Conservation (phyloP, 2,113 vertebrate genomes). For the Bujurquina vittata region DNA sequence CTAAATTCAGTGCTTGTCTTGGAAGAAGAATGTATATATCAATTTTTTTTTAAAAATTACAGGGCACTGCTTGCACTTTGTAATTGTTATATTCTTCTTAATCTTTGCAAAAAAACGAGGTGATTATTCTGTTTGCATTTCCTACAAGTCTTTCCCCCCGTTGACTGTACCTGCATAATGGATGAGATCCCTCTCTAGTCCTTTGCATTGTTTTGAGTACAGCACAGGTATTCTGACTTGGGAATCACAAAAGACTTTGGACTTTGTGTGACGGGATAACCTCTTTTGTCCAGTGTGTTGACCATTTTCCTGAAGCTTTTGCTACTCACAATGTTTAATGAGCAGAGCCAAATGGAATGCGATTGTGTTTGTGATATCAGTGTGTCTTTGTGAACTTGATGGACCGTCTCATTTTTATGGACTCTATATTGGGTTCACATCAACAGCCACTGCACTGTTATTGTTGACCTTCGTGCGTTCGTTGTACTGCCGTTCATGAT, state of each 20-base stretch:
- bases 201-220: background rate
- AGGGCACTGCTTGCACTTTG: background rate
- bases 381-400: background rate
- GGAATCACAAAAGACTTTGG: background rate
- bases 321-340: background rate
- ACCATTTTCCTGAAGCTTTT: background rate
- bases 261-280: too few relatives aligned
- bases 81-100: background rate
- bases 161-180: background rate
- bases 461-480: too few relatives aligned
- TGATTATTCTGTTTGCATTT: background rate
- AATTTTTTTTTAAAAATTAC: background rate
- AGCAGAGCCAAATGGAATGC: background rate
- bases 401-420: too few relatives aligned
- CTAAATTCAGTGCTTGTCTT: background rate
- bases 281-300: background rate
- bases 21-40: background rate
- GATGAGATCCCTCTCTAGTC: background rate
- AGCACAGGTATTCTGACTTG: background rate
- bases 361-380: background rate
- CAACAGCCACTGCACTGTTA: too few relatives aligned
- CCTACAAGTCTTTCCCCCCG: background rate
- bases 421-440: background rate
- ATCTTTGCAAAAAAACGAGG: background rate
- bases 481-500: too few relatives aligned